These are phyloP conservation scores for Acanthosepion esculentum DNA, from an alignment of 2,888 invertebrate genomes.

Conservation along the genomic window DNA sequence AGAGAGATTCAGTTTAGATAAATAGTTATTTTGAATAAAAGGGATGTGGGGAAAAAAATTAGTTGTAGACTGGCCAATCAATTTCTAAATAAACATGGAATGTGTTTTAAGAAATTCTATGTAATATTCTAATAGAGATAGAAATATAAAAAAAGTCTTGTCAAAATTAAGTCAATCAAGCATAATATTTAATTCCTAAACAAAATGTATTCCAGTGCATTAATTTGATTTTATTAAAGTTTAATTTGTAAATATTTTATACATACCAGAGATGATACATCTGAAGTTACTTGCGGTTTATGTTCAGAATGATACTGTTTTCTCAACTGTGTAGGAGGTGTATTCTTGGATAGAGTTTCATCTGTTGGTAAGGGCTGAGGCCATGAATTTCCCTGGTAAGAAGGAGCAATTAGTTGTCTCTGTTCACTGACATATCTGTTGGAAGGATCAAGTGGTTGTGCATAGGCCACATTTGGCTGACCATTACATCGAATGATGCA, in stretches of 20 bases:
- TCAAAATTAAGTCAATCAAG: no score
- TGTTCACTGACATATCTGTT: not conserved
- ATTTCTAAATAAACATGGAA: no score
- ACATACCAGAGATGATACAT: not conserved
- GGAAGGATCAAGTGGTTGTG: not conserved
- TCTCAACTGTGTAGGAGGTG: not conserved
- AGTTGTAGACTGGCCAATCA: no score
- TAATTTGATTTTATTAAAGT: no score
- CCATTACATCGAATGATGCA: constrained; percentile 8
- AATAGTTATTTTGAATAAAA: no score
- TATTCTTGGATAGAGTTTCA: not conserved
- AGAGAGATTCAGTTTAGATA: no score
- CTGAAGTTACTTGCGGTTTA: not conserved
- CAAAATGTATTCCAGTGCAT: no score
- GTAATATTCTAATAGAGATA: no score
- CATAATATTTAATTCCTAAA: no score
- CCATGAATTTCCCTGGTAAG: not conserved
- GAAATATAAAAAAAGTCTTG: no score
- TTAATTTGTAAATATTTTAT: not conserved
- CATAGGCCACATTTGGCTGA: not conserved
- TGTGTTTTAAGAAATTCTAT: no score
- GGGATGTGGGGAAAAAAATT: no score
- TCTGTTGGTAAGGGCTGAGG: not conserved
- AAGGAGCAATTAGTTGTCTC: not conserved
- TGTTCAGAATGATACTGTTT: not conserved